Percentiles rank a stretch among this genome's conserved stretches.
phyloP scores from a whole-genome alignment of 2,888 invertebrate species.

The Chymomyza amoena region DNA sequence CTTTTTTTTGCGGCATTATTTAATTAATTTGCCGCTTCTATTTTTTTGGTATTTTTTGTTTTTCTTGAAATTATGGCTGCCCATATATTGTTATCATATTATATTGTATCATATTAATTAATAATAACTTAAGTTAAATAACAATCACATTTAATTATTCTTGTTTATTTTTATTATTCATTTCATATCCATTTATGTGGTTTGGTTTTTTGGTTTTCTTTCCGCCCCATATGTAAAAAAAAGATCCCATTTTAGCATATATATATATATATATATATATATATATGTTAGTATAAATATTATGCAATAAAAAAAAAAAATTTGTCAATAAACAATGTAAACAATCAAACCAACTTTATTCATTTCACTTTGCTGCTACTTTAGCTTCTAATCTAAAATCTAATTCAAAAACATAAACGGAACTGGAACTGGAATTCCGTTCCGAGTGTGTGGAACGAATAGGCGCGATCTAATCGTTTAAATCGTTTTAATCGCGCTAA shows the following conservation, averaged over 20 bases:
- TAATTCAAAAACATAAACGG: neutral
- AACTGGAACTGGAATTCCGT: too few species aligned
- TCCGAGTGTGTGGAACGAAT: constrained; percentile 3
- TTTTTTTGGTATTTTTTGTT: constrained; percentile 15
- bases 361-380: constrained; percentile 19
- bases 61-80: constrained; percentile 13
- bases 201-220: constrained; percentile 24
- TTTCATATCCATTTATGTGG: constrained; percentile 17
- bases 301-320: constrained; percentile 21
- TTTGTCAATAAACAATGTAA: constrained; percentile 68
- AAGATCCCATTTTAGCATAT: constrained; percentile 16
- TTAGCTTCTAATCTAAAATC: neutral
- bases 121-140: constrained; percentile 75
- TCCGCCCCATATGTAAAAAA: constrained; percentile 7
- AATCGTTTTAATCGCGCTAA: constrained; percentile 17
- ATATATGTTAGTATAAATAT: neutral
- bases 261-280: neutral
- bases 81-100: neutral
- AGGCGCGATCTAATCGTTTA: constrained; percentile 7
- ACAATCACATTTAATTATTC: constrained; percentile 77
- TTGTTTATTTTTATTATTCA: constrained; percentile 36
- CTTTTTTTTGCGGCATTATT: neutral
- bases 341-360: constrained; percentile 42
- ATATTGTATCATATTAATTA: constrained; percentile 39
- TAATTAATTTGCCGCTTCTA: constrained; percentile 7